Conservation (phyloP, 92 coral and sea anemone species). For the Ricordea florida region DNA sequence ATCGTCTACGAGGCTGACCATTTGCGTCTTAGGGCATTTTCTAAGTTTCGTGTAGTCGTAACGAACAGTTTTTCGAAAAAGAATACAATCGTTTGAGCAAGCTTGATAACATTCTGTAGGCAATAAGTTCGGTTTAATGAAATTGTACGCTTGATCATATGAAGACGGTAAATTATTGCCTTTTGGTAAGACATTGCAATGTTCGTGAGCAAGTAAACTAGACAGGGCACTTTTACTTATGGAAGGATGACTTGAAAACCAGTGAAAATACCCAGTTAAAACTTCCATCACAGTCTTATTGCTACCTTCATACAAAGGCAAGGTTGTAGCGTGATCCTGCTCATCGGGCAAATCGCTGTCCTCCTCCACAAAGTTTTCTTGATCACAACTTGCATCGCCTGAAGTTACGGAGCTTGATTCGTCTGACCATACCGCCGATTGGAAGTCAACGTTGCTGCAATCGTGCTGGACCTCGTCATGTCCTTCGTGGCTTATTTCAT, state of each 20-base stretch:
- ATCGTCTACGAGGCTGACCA: constrained; percentile 11
- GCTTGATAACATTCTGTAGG: constrained; percentile 29
- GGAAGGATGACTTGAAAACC: constrained; percentile 60
- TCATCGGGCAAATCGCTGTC: background rate
- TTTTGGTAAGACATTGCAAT: constrained; percentile 20
- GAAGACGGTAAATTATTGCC: constrained; percentile 35
- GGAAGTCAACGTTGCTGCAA: constrained; percentile 2
- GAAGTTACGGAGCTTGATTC: constrained; percentile 12
- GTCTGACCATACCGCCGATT: constrained; percentile 18
- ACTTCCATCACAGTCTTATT: constrained; percentile 42
- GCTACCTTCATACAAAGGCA: constrained; percentile 35
- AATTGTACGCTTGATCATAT: constrained; percentile 21
- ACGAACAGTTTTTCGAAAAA: constrained; percentile 31
- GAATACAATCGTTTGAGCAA: constrained; percentile 58
- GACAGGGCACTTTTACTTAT: constrained; percentile 56
- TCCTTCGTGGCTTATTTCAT: background rate
- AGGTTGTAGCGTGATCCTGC: background rate
- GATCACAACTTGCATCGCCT: constrained; percentile 10
- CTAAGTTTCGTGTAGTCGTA: constrained; percentile 14
- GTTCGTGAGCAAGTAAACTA: constrained; percentile 12
- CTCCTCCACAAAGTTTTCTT: background rate
- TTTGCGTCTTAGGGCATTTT: constrained; percentile 10
- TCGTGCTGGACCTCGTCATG: constrained; percentile 1
- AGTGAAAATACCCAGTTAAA: constrained; percentile 42
- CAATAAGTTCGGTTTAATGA: constrained; percentile 39